Conservation (phyloP, 2,797 vertebrate species). For the Trichosurus vulpecula region DNA sequence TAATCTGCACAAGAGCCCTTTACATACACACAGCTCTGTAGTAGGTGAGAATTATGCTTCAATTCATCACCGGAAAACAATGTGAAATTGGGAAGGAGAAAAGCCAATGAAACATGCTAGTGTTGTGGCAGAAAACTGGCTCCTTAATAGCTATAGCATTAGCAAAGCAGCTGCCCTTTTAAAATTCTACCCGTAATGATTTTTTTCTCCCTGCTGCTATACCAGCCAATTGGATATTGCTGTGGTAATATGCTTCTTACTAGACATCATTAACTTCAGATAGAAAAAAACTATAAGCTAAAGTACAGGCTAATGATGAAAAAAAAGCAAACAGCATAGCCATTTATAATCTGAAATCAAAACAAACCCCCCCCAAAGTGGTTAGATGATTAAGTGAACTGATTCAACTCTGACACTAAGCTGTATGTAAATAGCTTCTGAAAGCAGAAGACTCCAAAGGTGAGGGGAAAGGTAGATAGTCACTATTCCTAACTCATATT, state of each 20-base stretch:
- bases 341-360: constrained; percentile 48
- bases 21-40: constrained; percentile 7
- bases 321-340: constrained; percentile 50
- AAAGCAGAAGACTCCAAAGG: constrained; percentile 37
- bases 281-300: constrained; percentile 56
- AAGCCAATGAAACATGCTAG: constrained; percentile 56
- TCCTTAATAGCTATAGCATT: constrained; percentile 53
- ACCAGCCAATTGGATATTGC: constrained; percentile 57
- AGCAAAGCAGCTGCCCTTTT: constrained; percentile 68
- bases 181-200: constrained; percentile 60
- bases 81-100: constrained; percentile 33
- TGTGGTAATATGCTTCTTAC: constrained; percentile 52
- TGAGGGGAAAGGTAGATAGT: not conserved
- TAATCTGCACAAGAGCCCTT: constrained; percentile 26
- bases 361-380: constrained; percentile 31
- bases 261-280: constrained; percentile 68
- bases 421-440: constrained; percentile 29
- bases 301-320: constrained; percentile 58
- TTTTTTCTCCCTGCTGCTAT: constrained; percentile 51
- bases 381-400: constrained; percentile 33
- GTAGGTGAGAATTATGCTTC: constrained; percentile 35
- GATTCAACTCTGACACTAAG: constrained; percentile 47
- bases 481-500: constrained; percentile 32
- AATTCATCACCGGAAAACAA: constrained; percentile 36
- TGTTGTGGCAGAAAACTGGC: constrained; percentile 47